Conservation (phyloP, 2,797 vertebrate species). For the Rhinatrema bivittatum region DNA sequence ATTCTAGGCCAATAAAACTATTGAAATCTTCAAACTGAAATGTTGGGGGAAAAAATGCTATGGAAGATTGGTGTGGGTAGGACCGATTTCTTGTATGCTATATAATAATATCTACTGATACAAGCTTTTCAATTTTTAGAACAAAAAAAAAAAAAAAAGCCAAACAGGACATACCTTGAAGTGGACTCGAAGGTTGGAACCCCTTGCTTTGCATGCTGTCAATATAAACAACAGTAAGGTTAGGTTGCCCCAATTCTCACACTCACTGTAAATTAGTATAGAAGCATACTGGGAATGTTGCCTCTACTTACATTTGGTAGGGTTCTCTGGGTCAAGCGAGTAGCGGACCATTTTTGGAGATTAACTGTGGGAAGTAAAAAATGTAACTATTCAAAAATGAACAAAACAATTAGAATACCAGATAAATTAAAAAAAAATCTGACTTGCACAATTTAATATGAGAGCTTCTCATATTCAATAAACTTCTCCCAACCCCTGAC, state of each 20-base stretch:
- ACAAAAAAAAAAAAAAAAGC: too few relatives aligned
- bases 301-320: slow-evolving; percentile 83
- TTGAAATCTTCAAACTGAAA: too few relatives aligned
- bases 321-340: slow-evolving; percentile 94
- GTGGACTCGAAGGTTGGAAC: slow-evolving; percentile 90
- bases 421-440: not conserved
- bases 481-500: fast-evolving
- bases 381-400: not conserved
- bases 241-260: too few relatives aligned
- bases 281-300: too few relatives aligned
- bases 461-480: fast-evolving
- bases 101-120: too few relatives aligned
- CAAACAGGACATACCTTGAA: slow-evolving; percentile 73
- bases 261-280: too few relatives aligned
- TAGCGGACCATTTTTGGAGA: slow-evolving; percentile 86
- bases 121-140: too few relatives aligned
- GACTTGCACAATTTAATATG: not conserved
- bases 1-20: too few relatives aligned
- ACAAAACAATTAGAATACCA: not conserved
- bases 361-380: slow-evolving; percentile 43
- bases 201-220: slow-evolving; percentile 88
- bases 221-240: fast-evolving
- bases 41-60: too few relatives aligned
- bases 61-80: too few relatives aligned
- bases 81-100: too few relatives aligned